Conservation (phyloP, 1,140 invertebrate species). For the Polypedilum vanderplanki region DNA sequence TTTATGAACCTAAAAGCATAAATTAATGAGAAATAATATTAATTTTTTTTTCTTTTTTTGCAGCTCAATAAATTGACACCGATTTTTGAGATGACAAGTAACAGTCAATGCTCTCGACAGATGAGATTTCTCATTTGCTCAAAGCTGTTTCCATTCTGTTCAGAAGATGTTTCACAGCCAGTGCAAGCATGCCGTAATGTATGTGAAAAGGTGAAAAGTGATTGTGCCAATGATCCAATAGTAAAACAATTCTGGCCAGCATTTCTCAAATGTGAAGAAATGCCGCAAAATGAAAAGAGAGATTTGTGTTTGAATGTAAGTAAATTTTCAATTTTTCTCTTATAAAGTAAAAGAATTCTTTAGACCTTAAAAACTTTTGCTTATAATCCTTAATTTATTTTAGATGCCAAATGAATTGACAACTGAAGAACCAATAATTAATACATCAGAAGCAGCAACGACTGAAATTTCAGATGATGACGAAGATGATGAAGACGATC, state of each 20-base stretch:
- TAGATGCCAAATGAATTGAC: slow-evolving; percentile 15
- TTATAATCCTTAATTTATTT: background rate
- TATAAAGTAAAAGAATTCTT: too few relatives aligned
- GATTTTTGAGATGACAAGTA: slow-evolving; percentile 53
- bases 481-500: background rate
- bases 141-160: slow-evolving; percentile 87
- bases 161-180: slow-evolving; percentile 73
- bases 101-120: slow-evolving; percentile 75
- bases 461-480: slow-evolving; percentile 1
- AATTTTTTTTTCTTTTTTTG: slow-evolving; percentile 51
- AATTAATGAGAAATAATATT: background rate
- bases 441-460: background rate
- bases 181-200: slow-evolving; percentile 81
- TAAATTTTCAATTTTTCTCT: background rate
- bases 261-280: slow-evolving; percentile 64
- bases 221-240: slow-evolving; percentile 61
- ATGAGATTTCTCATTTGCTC: slow-evolving; percentile 86
- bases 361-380: too few relatives aligned
- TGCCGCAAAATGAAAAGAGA: slow-evolving; percentile 48
- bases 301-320: slow-evolving; percentile 50
- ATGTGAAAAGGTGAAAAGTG: slow-evolving; percentile 70
- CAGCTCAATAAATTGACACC: slow-evolving; percentile 60
- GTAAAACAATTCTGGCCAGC: slow-evolving; percentile 68
- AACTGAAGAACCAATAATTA: background rate
- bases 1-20: slow-evolving; percentile 2